Evolutionary conservation across 2,113 vertebrate species (phyloP), one percentile per base, ranked within the genome.

Genomic region (Campylomormyrus tamandua): DNA sequence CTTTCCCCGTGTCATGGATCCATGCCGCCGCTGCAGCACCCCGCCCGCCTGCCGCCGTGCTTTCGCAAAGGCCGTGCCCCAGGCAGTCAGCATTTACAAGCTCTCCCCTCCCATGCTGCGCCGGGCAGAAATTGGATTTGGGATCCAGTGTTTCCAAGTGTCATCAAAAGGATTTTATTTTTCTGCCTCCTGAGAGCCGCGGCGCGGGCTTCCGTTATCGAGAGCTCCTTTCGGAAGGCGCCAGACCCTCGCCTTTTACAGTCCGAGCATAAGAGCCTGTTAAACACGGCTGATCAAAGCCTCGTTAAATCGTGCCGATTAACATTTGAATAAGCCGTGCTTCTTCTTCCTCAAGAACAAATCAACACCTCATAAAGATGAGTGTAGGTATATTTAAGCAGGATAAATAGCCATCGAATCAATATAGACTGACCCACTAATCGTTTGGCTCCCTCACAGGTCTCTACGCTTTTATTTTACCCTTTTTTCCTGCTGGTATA

Each of bases 351-450:
- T 56, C 46, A 39, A 46, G 62, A 90, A 87, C 89, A 87, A 86
- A 90, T 90, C 62, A 87, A 77, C 84, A 74, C 39, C 84, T 87
- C 89, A 90, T 90, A 86, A 90, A 87, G 84, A 83, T 39, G 84
- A 90, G 83, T 87, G 62, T 90, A 62, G 50, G 83, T 91, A 89
- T 80, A 89, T 92, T 87, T 93, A 92, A 94, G 91, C 91, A 94
- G 91, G 88, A 90, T 93, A 95, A 95, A 94, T 92, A 93, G 56
- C 84, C n/a, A 39, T 87, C 90, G 91, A 94, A 94, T 95, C 93
- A 94, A 94, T 93, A 92, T 15, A 89, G 92, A 94, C 93, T 93
- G 91, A 94, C 90, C 89, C 90, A 87, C 91, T 94, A 94, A 95
- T 94, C 95, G 93, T 93, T 94, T 92, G 91, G 88, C 92, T 91